phyloP scores from a whole-genome alignment of 2,113 vertebrate genomes.

The Cebus imitator region DNA sequence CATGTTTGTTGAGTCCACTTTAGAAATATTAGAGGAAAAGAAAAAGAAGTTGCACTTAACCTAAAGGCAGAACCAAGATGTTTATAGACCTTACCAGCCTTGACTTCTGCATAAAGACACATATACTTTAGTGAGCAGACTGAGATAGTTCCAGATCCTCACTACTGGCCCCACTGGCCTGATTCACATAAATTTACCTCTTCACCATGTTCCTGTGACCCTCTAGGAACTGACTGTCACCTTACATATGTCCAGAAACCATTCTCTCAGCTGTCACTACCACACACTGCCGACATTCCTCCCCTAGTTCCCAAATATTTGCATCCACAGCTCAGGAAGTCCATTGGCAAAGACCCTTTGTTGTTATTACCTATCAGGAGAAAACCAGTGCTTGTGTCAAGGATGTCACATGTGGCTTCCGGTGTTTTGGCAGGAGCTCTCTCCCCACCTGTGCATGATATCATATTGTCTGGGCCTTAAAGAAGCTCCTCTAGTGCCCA shows the following conservation, averaged over 20 bases:
- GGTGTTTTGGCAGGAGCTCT: neutral
- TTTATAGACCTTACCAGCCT: neutral
- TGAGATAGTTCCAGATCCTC: neutral
- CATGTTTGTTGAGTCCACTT: neutral
- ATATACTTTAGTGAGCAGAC: neutral
- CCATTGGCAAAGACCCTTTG: neutral
- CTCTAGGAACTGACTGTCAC: neutral
- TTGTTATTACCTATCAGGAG: neutral
- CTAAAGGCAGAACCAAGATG: neutral
- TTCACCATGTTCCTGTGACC: neutral
- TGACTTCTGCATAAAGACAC: neutral
- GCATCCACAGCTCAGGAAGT: neutral
- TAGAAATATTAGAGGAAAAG: constrained; percentile 2
- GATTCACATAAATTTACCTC: neutral
- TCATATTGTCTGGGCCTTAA: neutral
- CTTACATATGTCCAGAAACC: neutral
- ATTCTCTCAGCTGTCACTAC: neutral
- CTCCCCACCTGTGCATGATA: neutral
- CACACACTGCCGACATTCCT: neutral
- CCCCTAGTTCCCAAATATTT: neutral
- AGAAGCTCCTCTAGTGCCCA: neutral
- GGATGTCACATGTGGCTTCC: neutral
- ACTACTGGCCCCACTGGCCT: neutral
- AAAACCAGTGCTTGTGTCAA: neutral
- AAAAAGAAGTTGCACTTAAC: neutral